Percentiles rank a stretch among this genome's conserved stretches.
Conservation (phyloP, 1,140 invertebrate species). For the Zaprionus kolodkinae region DNA sequence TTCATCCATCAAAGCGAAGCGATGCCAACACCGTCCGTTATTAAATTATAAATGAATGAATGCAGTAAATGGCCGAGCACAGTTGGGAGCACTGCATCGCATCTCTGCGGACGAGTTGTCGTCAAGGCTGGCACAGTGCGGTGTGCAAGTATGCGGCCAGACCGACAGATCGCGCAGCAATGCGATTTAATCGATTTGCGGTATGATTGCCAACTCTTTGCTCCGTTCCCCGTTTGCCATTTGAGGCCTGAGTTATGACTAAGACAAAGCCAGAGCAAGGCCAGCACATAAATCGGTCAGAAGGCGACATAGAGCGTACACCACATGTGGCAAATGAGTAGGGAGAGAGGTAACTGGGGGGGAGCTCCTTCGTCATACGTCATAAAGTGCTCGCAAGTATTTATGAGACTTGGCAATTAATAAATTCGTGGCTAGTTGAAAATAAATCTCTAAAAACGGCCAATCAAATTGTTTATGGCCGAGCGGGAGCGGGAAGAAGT, state of each 20-base stretch:
- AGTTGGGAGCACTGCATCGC: constrained; percentile 21
- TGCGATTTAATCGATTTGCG: constrained; percentile 37
- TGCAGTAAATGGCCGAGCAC: constrained; percentile 71
- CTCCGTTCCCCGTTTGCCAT: neutral
- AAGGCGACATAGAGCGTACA: neutral
- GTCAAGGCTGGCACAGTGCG: constrained; percentile 45
- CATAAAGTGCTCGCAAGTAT: constrained; percentile 69
- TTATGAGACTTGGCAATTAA: constrained; percentile 74
- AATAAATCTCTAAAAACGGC: constrained; percentile 58
- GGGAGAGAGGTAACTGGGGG: neutral
- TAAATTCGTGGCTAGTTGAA: constrained; percentile 74
- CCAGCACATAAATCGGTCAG: constrained; percentile 54
- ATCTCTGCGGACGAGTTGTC: constrained; percentile 41
- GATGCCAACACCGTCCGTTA: constrained; percentile 68
- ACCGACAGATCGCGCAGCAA: neutral
- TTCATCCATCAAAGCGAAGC: constrained; percentile 35
- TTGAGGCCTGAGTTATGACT: constrained; percentile 64
- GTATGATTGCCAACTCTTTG: constrained; percentile 28
- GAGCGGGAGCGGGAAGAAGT: neutral
- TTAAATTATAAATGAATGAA: constrained; percentile 84
- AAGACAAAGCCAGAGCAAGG: constrained; percentile 36
- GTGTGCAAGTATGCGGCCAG: constrained; percentile 27
- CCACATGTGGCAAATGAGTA: constrained; percentile 45
- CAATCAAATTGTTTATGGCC: constrained; percentile 54
- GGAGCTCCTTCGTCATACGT: constrained; percentile 56